Conservation (phyloP, 2,113 vertebrate genomes). For the Chrysochloris asiatica region DNA sequence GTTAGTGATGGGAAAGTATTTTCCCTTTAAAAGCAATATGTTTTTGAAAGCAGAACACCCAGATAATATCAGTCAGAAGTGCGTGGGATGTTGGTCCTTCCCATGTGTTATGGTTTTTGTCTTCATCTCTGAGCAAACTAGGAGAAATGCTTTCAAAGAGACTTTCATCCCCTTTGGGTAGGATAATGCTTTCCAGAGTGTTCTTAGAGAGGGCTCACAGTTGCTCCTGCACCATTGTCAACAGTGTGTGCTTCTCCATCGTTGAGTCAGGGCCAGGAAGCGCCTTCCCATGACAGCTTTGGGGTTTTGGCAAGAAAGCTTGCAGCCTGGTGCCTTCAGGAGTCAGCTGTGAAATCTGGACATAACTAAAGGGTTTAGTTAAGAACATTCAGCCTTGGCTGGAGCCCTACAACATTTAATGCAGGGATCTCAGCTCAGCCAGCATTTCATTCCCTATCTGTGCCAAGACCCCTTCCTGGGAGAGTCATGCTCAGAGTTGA, state of each 20-base stretch:
- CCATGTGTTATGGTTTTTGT: slow-evolving; percentile 59
- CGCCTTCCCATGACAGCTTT: background rate
- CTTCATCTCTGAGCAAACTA: slow-evolving; percentile 29
- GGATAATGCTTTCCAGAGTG: slow-evolving; percentile 60
- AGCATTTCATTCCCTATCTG: background rate
- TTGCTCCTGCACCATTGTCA: background rate
- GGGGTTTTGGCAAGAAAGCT: background rate
- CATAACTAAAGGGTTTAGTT: background rate
- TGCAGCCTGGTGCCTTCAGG: background rate
- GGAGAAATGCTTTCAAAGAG: slow-evolving; percentile 63
- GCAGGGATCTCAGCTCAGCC: background rate
- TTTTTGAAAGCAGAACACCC: slow-evolving; percentile 47
- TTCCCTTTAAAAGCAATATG: slow-evolving; percentile 41
- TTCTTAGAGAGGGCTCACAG: background rate
- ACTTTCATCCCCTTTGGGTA: slow-evolving; percentile 41
- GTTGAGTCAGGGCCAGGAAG: background rate
- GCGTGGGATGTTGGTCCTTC: slow-evolving; percentile 4
- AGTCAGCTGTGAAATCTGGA: slow-evolving; percentile 4
- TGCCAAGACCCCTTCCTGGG: background rate
- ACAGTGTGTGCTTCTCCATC: background rate
- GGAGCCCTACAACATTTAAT: background rate
- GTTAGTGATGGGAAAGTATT: slow-evolving; percentile 12
- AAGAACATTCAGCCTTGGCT: background rate
- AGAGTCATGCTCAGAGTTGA: background rate
- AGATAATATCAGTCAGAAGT: slow-evolving; percentile 39